Percentiles rank a stretch among this genome's conserved stretches.
phyloP scores from a whole-genome alignment of 2,888 invertebrate genomes.

The Drosophila flavopinicola region DNA sequence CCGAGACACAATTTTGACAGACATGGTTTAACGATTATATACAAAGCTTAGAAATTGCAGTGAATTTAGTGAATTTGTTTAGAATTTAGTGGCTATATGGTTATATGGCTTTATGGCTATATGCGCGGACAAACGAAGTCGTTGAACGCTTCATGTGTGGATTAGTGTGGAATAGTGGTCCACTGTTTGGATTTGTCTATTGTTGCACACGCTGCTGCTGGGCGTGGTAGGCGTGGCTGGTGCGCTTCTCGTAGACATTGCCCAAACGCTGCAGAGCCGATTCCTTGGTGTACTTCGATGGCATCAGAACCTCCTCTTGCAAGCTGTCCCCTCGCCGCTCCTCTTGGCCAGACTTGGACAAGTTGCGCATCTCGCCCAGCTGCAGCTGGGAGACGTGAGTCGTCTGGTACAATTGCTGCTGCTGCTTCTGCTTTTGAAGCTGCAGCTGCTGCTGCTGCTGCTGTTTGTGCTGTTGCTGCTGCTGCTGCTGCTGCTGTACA shows the following conservation, averaged over 20 bases:
- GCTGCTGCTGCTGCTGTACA: neutral
- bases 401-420: too few species aligned
- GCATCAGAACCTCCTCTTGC: slow-evolving; percentile 23
- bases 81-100: neutral
- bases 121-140: too few species aligned
- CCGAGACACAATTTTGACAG: slow-evolving; percentile 1
- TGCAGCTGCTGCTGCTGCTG: neutral
- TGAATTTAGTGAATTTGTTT: slow-evolving; percentile 3
- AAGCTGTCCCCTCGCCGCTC: too few species aligned
- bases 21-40: neutral
- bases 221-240: neutral
- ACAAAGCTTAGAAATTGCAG: neutral
- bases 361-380: too few species aligned
- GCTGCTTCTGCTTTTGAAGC: neutral
- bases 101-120: too few species aligned
- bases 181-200: neutral
- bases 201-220: slow-evolving; percentile 6
- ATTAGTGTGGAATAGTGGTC: too few species aligned
- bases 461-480: too few species aligned
- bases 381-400: neutral
- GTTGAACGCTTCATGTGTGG: too few species aligned
- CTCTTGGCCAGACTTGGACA: too few species aligned
- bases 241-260: slow-evolving; percentile 1
- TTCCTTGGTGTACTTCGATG: slow-evolving; percentile 27
- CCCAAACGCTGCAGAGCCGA: slow-evolving; percentile 47